Evolutionary conservation across 2,113 vertebrate species (phyloP), one percentile per base, ranked within the genome.

Genomic region (Bambusicola thoracicus): DNA sequence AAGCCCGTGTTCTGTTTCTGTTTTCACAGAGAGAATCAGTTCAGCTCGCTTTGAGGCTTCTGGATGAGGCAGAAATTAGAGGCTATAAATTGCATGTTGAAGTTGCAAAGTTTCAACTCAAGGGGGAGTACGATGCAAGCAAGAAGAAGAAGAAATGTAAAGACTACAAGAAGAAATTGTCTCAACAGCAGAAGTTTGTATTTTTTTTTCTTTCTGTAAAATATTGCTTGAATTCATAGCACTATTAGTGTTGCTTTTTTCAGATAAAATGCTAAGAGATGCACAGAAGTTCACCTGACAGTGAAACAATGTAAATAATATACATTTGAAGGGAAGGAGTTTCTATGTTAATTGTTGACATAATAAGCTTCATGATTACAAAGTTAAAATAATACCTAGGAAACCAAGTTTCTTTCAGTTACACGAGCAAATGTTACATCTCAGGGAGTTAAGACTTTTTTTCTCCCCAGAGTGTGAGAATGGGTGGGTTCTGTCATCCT

Each of bases 91-190:
- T 99, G 61, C 99, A 99, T 2, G 99, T 99, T 17, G 99, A 99
- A 97, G 98, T 97, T 51, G 99, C 99, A 4, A 98, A 97, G 73
- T 99, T 99, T 94, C 98, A 99, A 78, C 97, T 99, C 41, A 99
- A 99, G 96, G 99, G 99, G 58, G 97, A 98, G 87, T 99, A 99
- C 27, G 99, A 99, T 46, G 98, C 99, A 95, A 99, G 97, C 95
- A 99, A 99, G 94, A 99, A 99, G 97, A 99, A 98, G 96, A 99
- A 99, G 97, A 99, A 99, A 93, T 98, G 72, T 96, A 99, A 99
- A 97, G 99, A 99, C 76, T 99, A 99, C 90, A 98, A 96, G 97
- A 99, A 99, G 97, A 99, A 97, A 85, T 43, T 99, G 58, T 98
- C 98, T 81, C 96, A 97, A 93, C 99, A 99, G 89, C 99, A 99